Evolutionary conservation across 2,888 invertebrate genomes (phyloP).

Genomic region (Chesias legatella): DNA sequence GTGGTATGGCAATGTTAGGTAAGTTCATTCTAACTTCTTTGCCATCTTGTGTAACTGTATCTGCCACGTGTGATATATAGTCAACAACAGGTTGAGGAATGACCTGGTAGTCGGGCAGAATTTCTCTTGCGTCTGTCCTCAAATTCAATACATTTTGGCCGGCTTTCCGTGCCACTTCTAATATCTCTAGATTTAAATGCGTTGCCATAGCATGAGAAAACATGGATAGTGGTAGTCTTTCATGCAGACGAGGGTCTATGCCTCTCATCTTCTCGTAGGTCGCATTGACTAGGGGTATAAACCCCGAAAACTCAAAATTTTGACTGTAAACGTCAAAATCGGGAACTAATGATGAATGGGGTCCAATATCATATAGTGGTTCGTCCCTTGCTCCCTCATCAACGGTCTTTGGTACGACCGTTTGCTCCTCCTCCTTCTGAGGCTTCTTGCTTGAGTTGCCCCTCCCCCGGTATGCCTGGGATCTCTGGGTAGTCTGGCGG

Average conservation of each 20-base stretch:
- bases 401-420: no score
- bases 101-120: slow-evolving; percentile 25
- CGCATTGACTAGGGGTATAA: slow-evolving; percentile 27
- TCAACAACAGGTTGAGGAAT: slow-evolving; percentile 26
- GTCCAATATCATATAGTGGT: slow-evolving; percentile 33
- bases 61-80: slow-evolving; percentile 20
- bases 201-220: slow-evolving; percentile 32
- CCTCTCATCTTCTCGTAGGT: slow-evolving; percentile 30
- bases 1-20: slow-evolving; percentile 21
- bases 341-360: slow-evolving; percentile 28
- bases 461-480: no score
- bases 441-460: no score
- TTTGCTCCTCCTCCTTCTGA: no score
- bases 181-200: slow-evolving; percentile 23
- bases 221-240: slow-evolving; percentile 29
- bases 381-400: slow-evolving; percentile 34
- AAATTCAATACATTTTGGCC: no score
- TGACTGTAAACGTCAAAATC: slow-evolving; percentile 29
- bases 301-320: slow-evolving; percentile 30
- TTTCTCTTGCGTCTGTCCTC: slow-evolving; percentile 27
- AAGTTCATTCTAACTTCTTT: slow-evolving; percentile 26
- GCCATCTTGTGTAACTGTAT: slow-evolving; percentile 24
- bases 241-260: slow-evolving; percentile 27
- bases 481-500: no score
- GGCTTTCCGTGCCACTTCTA: slow-evolving; percentile 22